Conservation (phyloP, 2,888 invertebrate species). For the Eledona agricola region DNA sequence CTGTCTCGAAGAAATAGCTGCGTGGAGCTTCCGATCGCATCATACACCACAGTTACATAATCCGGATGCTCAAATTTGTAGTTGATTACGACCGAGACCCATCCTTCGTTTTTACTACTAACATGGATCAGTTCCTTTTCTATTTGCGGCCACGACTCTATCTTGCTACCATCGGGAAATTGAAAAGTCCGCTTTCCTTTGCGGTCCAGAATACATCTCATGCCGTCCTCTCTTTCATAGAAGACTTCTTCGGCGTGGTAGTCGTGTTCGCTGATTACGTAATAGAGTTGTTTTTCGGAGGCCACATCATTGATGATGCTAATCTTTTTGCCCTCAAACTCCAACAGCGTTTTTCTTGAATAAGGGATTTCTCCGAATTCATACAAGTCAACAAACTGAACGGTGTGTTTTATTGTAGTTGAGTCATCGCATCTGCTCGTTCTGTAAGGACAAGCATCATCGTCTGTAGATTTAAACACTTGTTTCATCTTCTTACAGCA, state of each 20-base stretch:
- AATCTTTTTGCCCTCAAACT: constrained; percentile 45
- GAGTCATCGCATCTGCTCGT: constrained; percentile 4
- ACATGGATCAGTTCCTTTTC: constrained; percentile 40
- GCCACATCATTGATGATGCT: constrained; percentile 40
- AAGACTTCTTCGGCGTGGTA: constrained; percentile 45
- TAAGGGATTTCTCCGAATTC: constrained; percentile 44
- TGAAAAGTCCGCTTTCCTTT: constrained; percentile 40
- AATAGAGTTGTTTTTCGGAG: constrained; percentile 42
- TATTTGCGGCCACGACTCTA: constrained; percentile 35
- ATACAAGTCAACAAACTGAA: constrained; percentile 1
- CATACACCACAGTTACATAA: constrained; percentile 45
- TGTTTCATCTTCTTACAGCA: constrained; percentile 5
- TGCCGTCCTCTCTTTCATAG: constrained; percentile 50
- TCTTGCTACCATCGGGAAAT: constrained; percentile 49
- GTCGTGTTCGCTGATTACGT: constrained; percentile 43
- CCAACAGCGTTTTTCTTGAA: constrained; percentile 41
- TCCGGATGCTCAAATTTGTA: constrained; percentile 48
- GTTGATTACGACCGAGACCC: constrained; percentile 45
- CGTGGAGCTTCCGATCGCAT: constrained; percentile 8
- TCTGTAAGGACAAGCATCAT: constrained; percentile 10
- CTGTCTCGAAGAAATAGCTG: constrained; percentile 15
- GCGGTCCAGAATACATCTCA: constrained; percentile 42
- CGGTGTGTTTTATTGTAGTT: not conserved
- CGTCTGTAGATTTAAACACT: constrained; percentile 6
- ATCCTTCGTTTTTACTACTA: constrained; percentile 39